Evolutionary conservation across 2,113 vertebrate genomes (phyloP), one percentile per base, ranked within the genome.

Genomic region (Ciconia maguari): DNA sequence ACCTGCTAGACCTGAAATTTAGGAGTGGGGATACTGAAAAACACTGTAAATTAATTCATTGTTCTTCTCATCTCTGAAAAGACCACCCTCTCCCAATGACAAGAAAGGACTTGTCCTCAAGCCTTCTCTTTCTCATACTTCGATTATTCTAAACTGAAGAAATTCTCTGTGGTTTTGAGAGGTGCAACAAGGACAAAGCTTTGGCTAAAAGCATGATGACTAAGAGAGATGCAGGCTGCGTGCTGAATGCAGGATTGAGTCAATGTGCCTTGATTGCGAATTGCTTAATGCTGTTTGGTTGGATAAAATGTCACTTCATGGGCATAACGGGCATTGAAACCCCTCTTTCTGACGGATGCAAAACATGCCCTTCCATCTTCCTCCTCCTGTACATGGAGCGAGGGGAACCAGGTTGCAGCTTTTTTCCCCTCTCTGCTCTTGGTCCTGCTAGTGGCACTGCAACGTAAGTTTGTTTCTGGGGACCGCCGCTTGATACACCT

Each of bases 151-250:
- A 57, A 84, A 80, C 52, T 60, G 65, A 87, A 92, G 74, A 94
- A 92, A 87, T 78, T 94, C 68, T 93, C 69, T 84, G 76, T 91
- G 83, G 61, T 90, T 95, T 92, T 83, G 80, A 68, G 94, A 93
- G 69, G 64, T 87, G 80, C 72, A 89, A 66, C 79, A 87, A 89
- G 95, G 94, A 92, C 89, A 96, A 84, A 71, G 77, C 83, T 94
- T 84, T 15, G 0, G 22, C 83, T 96, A 92, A 95, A 91, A 94
- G 86, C 65, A 46, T 24, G 54, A 87, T 94, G 90, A 84, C 83
- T 96, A 90, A 93, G 90, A 91, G 94, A 62, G 82, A 68, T 62
- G 36, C 68, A 95, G 22, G 44, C 74, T 94, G 83, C 1, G 6
- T 87, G 89, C 77, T 94, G 94, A 94, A 96, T 94, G 91, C 78